phyloP scores from a whole-genome alignment of 2,113 vertebrate species.

The Aspiorhynchus laticeps region DNA sequence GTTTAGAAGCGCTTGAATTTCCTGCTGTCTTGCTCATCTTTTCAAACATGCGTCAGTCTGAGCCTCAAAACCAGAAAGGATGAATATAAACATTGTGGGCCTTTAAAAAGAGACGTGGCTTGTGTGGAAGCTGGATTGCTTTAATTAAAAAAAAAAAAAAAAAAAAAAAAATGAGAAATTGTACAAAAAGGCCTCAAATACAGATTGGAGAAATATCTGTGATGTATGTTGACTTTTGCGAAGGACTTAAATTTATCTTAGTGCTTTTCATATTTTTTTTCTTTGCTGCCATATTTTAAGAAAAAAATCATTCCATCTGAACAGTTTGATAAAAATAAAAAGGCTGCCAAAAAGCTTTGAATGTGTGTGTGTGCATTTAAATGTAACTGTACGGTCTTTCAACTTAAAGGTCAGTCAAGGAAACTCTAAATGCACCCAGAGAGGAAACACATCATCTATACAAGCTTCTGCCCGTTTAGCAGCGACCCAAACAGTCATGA shows the following conservation, averaged over 20 bases:
- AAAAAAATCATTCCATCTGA: slow-evolving; percentile 78
- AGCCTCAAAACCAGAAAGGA: slow-evolving; percentile 4
- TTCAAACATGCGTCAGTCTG: slow-evolving; percentile 30
- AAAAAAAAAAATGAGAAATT: neutral
- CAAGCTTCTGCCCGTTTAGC: neutral
- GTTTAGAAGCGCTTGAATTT: slow-evolving; percentile 4
- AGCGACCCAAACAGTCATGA: neutral
- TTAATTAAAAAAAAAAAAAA: neutral
- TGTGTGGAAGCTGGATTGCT: neutral
- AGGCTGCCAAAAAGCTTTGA: slow-evolving; percentile 17
- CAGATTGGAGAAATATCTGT: slow-evolving; percentile 11
- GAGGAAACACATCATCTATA: neutral
- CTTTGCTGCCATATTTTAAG: slow-evolving; percentile 81
- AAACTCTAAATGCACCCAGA: neutral
- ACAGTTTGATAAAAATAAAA: slow-evolving; percentile 55
- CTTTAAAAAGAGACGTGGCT: neutral
- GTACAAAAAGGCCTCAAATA: neutral
- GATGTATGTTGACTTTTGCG: neutral
- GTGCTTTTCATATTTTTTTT: slow-evolving; percentile 73
- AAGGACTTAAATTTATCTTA: slow-evolving; percentile 32
- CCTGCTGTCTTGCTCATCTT: slow-evolving; percentile 11
- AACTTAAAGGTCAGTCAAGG: neutral
- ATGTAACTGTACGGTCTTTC: neutral
- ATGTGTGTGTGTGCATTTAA: slow-evolving; percentile 13
- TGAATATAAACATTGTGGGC: slow-evolving; percentile 2